Base-by-base conservation (phyloP, 2,888 invertebrate genomes). In the Pyrochroa serraticornis region DNA sequence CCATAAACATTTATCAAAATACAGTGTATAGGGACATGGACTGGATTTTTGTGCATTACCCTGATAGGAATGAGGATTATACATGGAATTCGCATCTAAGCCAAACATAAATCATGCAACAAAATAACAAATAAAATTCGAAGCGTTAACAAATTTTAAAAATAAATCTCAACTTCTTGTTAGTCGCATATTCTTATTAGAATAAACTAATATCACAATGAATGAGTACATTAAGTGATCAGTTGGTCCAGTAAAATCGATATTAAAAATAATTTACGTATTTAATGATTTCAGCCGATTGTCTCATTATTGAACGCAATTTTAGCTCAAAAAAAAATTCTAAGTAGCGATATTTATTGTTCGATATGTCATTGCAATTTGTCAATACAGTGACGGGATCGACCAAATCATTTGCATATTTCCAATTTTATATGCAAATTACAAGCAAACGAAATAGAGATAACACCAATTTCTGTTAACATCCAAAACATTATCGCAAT, bases 1-100 rank as follows among this genome's bases (percentile, higher is more conserved):
- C 66, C 55, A 58, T 67, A 68, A 68, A 70, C 69, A 71, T 69
- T 69, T 71, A 70, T 68, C 70, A 71, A 71, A 71, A 71, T 71
- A 70, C 62, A 66, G 59, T 66, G 62, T 63, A 63, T 55, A 63
- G 63, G 56, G 58, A 64, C 58, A 53, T 51, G 56, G 60, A 22
- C 5, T 22, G 22, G 22, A 59, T 56, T 49, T 52, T 63, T 67
- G 70, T 72, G 70, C 65, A 50, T 65, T 69, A 70, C 69, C 69
- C 70, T 69, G 69, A 64, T 69, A 60, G 54, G 53, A 59, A 54
- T 51, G 39, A 22, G 42, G 22, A 14, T 42, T 30, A 10, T 9
- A 9, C n/a, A 2, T 10, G 7, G 8, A 9, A 9, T 38, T 38
- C 10, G 7, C 3, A 38, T 14, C 12, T 33, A 12, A 10, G 34